Base-by-base conservation (phyloP, 2,888 invertebrate genomes). In the Morpho helenor region DNA sequence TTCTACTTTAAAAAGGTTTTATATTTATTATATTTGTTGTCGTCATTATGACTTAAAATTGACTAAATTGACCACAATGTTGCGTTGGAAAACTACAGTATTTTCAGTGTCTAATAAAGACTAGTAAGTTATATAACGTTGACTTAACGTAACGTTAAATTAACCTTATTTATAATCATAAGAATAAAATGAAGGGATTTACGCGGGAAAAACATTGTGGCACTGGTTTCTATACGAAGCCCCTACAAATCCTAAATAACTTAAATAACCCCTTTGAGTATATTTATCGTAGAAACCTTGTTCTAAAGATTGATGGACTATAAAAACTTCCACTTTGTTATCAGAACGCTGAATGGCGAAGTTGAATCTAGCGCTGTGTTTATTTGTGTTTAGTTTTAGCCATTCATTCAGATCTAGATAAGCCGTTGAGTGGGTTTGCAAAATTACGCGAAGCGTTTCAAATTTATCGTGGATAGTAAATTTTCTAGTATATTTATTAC, bases 261-360 rank as follows among this genome's bases (percentile, higher is more conserved):
- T 31, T 2, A 31, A 31, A 31, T 31, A 5, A 31, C 3, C 22
- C 10, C 44, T 8, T 43, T 31, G 8, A 16, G 46, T 47, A n/a
- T 54, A 48, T 54, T 48, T 54, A 54, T 54, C 42, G 54, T 54
- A 41, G 23, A 55, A 51, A 47, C 42, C 59, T 62, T 62, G 60
- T 62, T 60, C 51, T 48, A 48, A 60, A 68, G 67, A 69, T 68
- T 68, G 55, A 64, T 62, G 63, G 61, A 57, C 62, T 52, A 63
- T 65, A 63, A 64, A 66, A 66, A 63, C 61, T 64, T 59, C 57
- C 46, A 23, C 47, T 44, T 56, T 31, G 62, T 62, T 66, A 66
- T 65, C 66, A 63, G 62, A 10, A 23, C 49, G 55, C 60, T 61
- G 52, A 62, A 60, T 56, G 57, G 53, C 52, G 52, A 60, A 57